phyloP scores from a whole-genome alignment of 2,888 invertebrate genomes.

The Horisme vitalbata region DNA sequence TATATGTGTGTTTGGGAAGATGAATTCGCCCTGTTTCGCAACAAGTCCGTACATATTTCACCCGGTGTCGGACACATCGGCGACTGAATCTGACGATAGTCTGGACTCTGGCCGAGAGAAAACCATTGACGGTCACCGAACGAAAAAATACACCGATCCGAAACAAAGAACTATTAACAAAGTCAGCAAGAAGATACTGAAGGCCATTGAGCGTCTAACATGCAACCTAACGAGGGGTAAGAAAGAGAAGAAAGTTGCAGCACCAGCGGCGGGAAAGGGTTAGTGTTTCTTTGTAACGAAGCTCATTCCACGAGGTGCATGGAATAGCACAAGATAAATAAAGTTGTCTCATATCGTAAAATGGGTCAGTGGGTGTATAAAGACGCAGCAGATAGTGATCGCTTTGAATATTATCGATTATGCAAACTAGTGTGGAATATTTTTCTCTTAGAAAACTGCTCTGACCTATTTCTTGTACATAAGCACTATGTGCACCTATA shows the following conservation, averaged over 20 bases:
- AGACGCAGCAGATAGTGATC: conserved; percentile 22
- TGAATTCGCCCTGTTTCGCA: conserved; percentile 73
- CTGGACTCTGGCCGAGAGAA: conserved; percentile 68
- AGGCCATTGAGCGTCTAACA: conserved; percentile 70
- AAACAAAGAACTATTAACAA: conserved; percentile 76
- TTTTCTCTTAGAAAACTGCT: conserved; percentile 21
- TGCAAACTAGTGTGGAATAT: conserved; percentile 21
- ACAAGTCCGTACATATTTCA: conserved; percentile 71
- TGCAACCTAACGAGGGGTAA: conserved; percentile 67
- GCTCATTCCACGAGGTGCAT: conserved; percentile 15
- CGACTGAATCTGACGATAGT: conserved; percentile 74
- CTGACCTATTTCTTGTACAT: conserved; percentile 1
- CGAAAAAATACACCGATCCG: conserved; percentile 74
- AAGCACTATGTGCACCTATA: neutral
- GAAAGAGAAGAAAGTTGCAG: conserved; percentile 51
- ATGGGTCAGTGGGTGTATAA: conserved; percentile 26
- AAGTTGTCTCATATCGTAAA: conserved; percentile 19
- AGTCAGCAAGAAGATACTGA: conserved; percentile 76
- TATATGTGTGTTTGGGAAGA: conserved; percentile 36
- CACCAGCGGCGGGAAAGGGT: conserved; percentile 42
- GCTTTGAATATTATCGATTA: conserved; percentile 29
- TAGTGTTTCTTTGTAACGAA: conserved; percentile 29
- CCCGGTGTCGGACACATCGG: conserved; percentile 72
- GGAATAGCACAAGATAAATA: conserved; percentile 15
- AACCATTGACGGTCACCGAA: conserved; percentile 57